Percentiles rank a stretch among this genome's conserved stretches.
Evolutionary conservation across 2,888 invertebrate genomes (phyloP).

Genomic region (Xestia rhomboidea): DNA sequence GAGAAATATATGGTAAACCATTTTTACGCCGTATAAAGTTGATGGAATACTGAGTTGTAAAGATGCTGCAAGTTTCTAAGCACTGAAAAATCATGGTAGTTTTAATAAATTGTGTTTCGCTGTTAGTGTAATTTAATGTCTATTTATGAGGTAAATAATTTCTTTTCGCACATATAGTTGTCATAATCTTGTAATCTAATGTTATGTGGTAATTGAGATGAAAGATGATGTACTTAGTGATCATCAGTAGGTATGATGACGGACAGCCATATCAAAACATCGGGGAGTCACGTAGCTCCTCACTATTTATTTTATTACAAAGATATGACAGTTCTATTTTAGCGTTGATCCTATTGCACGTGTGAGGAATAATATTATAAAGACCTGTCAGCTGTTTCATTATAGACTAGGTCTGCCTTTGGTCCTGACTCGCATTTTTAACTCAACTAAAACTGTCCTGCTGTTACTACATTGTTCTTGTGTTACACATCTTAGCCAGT

Average conservation of each 20-base stretch:
- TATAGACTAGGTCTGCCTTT: not conserved
- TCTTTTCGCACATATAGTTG: slow-evolving; percentile 7
- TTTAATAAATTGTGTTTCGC: slow-evolving; percentile 35
- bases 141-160: slow-evolving; percentile 12
- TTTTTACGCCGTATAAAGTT: not conserved
- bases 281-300: slow-evolving; percentile 78
- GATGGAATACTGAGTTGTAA: slow-evolving; percentile 12
- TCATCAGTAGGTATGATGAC: slow-evolving; percentile 63
- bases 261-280: slow-evolving; percentile 77
- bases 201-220: not conserved
- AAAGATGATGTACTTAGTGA: slow-evolving; percentile 27
- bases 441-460: slow-evolving; percentile 1
- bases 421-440: not conserved
- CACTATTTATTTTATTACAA: slow-evolving; percentile 63
- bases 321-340: slow-evolving; percentile 21
- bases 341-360: not conserved
- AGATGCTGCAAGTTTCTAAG: slow-evolving; percentile 50
- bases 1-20: slow-evolving; percentile 18
- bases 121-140: slow-evolving; percentile 38
- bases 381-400: slow-evolving; percentile 58
- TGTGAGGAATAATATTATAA: slow-evolving; percentile 6
- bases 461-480: not conserved
- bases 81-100: slow-evolving; percentile 52
- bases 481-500: slow-evolving; percentile 9
- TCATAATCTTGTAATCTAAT: not conserved